Conservation (phyloP, 2,888 invertebrate genomes). For the Microctonus hyperodae region DNA sequence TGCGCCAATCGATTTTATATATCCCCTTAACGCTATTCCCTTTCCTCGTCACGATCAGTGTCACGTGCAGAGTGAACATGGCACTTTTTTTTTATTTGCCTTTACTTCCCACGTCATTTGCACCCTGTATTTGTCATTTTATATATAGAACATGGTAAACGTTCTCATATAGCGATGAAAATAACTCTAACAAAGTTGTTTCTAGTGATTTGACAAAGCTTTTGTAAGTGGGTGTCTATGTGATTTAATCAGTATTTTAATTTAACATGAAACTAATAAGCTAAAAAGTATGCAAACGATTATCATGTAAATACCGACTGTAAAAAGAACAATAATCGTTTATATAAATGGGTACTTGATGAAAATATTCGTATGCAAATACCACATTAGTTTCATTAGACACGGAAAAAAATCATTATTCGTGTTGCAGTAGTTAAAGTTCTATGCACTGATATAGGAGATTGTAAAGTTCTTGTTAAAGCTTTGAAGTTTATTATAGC, state of each 20-base stretch:
- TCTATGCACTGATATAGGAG: background rate
- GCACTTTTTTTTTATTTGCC: background rate
- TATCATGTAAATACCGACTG: background rate
- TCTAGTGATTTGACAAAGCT: conserved; percentile 3
- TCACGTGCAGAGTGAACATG: conserved; percentile 4
- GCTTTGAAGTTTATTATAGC: conserved; percentile 6
- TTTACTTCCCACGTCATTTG: background rate
- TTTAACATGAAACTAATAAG: background rate
- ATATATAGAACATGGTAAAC: background rate
- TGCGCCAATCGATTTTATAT: conserved; percentile 23
- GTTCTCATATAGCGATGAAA: background rate
- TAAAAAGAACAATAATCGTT: background rate
- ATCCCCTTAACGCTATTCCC: conserved; percentile 18
- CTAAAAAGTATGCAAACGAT: background rate
- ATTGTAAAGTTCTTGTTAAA: background rate
- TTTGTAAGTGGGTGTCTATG: no score
- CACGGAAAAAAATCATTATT: conserved; percentile 9
- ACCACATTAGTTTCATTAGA: background rate
- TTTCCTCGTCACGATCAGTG: conserved; percentile 31
- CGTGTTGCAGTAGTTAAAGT: conserved; percentile 3
- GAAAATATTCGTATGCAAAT: no score
- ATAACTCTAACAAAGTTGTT: background rate
- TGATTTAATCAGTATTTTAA: background rate
- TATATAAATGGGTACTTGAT: background rate
- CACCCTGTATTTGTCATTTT: background rate